Conservation (phyloP, 1,140 invertebrate species). For the Caerostris extrusa region DNA sequence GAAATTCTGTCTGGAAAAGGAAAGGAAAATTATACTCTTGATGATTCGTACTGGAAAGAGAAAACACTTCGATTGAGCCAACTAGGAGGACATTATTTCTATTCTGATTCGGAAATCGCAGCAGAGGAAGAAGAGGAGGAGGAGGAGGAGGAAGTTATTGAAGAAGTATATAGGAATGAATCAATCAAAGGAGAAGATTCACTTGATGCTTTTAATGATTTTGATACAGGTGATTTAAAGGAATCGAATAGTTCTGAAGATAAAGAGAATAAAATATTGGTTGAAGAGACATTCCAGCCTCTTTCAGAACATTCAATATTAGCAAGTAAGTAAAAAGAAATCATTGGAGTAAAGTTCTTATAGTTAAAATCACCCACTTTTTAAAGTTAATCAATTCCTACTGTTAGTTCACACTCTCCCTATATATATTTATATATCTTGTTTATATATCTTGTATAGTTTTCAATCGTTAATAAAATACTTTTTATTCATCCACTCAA, state of each 20-base stretch:
- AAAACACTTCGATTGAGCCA: conserved; percentile 87
- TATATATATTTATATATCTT: no score
- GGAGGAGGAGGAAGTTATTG: background rate
- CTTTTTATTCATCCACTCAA: no score
- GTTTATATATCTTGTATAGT: no score
- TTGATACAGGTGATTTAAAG: background rate
- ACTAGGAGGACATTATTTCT: background rate
- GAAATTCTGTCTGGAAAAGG: conserved; percentile 91
- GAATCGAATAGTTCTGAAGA: background rate
- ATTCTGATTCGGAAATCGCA: background rate
- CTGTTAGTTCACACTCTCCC: no score
- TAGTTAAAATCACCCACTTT: no score
- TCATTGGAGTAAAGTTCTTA: no score
- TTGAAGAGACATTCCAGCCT: conserved; percentile 20
- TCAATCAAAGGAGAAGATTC: background rate
- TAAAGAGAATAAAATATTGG: background rate
- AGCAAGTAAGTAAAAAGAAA: background rate
- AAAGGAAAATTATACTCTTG: conserved; percentile 12
- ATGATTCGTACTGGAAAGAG: conserved; percentile 85
- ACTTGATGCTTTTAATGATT: background rate
- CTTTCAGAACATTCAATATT: conserved; percentile 28
- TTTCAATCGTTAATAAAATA: no score
- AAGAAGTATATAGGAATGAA: background rate
- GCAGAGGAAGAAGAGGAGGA: background rate
- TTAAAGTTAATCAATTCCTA: no score